Percentiles rank a stretch among this genome's conserved stretches.
These are phyloP conservation scores for Cetonia aurata DNA, from an alignment of 2,888 invertebrate species.

Conservation along the genomic window DNA sequence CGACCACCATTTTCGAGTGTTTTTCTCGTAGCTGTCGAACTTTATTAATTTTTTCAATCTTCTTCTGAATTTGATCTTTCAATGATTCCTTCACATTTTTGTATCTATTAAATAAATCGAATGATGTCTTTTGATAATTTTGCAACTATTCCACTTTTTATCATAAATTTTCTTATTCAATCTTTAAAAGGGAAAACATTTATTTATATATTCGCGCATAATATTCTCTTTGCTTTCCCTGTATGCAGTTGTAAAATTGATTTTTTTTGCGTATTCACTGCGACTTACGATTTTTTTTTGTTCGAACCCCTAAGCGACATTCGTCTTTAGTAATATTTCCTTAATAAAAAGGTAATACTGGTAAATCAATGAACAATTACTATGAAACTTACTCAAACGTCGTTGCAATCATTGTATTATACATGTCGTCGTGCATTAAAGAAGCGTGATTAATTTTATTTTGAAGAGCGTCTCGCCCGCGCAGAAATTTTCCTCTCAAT, in stretches of 20 bases:
- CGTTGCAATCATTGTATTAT: constrained; percentile 58
- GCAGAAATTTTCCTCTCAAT: constrained; percentile 54
- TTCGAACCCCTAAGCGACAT: too few species aligned
- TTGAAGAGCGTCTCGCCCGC: constrained; percentile 55
- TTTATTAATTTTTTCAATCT: constrained; percentile 8
- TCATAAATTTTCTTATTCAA: too few species aligned
- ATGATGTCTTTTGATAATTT: too few species aligned
- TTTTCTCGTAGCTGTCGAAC: constrained; percentile 4
- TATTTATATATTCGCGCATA: too few species aligned
- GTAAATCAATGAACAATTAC: neutral
- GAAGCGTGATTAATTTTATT: constrained; percentile 57
- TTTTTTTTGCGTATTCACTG: too few species aligned
- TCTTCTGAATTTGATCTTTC: constrained; percentile 1
- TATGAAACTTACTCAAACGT: constrained; percentile 54
- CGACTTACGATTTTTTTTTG: too few species aligned
- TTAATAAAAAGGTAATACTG: neutral
- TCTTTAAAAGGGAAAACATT: too few species aligned
- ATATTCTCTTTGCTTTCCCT: too few species aligned
- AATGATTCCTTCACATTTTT: constrained; percentile 10
- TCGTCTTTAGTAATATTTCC: too few species aligned
- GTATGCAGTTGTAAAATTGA: too few species aligned
- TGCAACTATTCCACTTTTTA: too few species aligned
- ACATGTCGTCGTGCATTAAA: constrained; percentile 53
- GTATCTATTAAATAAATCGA: constrained; percentile 9
- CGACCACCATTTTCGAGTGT: neutral